Evolutionary conservation across 2,888 invertebrate genomes (phyloP), one percentile per base, ranked within the genome.

Genomic region (Drosophila kuntzei): DNA sequence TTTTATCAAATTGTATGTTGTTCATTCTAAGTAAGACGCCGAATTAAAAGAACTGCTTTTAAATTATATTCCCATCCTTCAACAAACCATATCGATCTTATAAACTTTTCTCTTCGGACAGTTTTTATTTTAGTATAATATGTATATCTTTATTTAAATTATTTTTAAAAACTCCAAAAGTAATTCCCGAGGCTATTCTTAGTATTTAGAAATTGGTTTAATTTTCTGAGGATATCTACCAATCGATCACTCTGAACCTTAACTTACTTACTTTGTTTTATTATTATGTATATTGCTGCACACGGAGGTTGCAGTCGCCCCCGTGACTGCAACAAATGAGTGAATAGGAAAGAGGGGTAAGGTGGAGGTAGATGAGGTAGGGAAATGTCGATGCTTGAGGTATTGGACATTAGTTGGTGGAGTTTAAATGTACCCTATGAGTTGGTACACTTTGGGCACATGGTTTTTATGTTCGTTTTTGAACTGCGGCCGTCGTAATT

Each of bases 261-360:
- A 9, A 6, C 34, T 29, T 9, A 27, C 47, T n/a, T 44, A 58
- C 47, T 27, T 44, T 53, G 27, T 71, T 59, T 50, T 76, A 80
- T 76, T 83, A 72, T 65, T 82, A 80, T 88, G 74, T 88, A 83
- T 72, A 76, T 65, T 80, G 73, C 71, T 76, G 82, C 79, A 72
- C 69, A 71, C 51, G 69, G 59, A 74, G 79, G 84, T 71, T 72
- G 76, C 76, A 69, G 69, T 83, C 80, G 79, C 32, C 43, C 41
- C 71, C 72, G 58, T 46, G 66, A 70, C 60, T 59, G 66, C 62
- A 53, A 55, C 79, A 51, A 47, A 39, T 29, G 34, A 41, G 36
- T 11, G 39, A 9, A 18, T 11, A 25, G 29, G 25, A 22, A 18
- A 49, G 12, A 32, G 41, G n/a, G 5, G 12, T 9, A 36, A 7